Conservation (phyloP, 2,113 vertebrate genomes). For the Sphyrna mokarran region DNA sequence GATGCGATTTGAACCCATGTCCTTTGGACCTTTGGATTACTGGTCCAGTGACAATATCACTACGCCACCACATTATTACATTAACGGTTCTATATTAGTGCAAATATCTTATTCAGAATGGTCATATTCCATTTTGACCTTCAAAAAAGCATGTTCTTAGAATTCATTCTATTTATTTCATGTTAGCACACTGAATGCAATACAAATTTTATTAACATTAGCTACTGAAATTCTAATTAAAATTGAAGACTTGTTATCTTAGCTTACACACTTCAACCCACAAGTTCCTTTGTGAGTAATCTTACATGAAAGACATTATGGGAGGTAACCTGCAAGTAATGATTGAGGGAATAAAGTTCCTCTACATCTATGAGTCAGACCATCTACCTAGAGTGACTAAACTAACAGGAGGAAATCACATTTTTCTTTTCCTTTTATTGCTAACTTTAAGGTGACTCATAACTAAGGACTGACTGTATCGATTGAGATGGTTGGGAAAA, state of each 20-base stretch:
- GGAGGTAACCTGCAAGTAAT: neutral
- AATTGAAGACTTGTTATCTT: neutral
- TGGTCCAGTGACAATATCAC: too few relatives aligned
- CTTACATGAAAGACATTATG: neutral
- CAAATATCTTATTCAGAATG: neutral
- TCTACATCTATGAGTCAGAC: neutral
- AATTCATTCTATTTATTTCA: neutral
- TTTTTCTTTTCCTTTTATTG: neutral
- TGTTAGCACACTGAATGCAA: neutral
- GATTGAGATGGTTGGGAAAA: neutral
- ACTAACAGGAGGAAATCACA: slow-evolving; percentile 8
- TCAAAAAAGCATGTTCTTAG: neutral
- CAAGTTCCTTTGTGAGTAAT: neutral
- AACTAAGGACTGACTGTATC: neutral
- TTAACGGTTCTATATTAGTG: neutral
- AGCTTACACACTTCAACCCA: neutral
- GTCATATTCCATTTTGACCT: neutral
- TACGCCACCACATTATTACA: too few relatives aligned
- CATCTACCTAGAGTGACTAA: neutral
- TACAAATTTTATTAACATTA: neutral
- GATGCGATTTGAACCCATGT: too few relatives aligned
- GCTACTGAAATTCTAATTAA: neutral
- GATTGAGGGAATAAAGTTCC: neutral
- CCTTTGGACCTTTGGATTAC: too few relatives aligned
- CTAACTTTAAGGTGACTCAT: neutral